Base-by-base conservation (phyloP, 1,140 invertebrate genomes). In the Drosophila insularis region DNA sequence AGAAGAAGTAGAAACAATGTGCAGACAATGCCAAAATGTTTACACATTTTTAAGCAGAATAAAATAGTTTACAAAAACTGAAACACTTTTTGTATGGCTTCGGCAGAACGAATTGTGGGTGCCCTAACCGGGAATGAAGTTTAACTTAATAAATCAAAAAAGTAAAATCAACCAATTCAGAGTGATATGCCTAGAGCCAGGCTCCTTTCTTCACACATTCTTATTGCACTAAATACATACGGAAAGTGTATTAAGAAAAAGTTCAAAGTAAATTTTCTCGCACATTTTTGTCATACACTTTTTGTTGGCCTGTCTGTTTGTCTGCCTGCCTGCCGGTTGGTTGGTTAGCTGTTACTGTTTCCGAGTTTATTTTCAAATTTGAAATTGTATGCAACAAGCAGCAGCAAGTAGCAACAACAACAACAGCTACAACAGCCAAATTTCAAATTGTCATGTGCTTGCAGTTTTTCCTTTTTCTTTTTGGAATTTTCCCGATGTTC, bases 311-410 rank as follows among this genome's bases (percentile, higher is more conserved):
- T 58, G 35, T 11, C 32, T 35, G 1, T 35, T 10, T 35, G n/a
- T n/a, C 50, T 37, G 3, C n/a, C 27, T 35, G 32, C 10, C 8
- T 35, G 32, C 10, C 10, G 4, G 43, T 8, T 13, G 8, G 2
- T 31, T 31, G 39, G 35, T 37, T 37, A 13, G 35, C 19, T 68
- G 23, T 23, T 63, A 27, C 54, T 59, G 46, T 43, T 31, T 37
- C 35, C 43, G 19, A 81, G 78, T 81, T 73, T 81, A 81, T 81
- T 78, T 81, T 81, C 54, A 78, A 82, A 74, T 74, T 78, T 74
- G 40, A 50, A 84, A 72, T 58, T 32, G 71, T 69, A 59, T 72
- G 71, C 73, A 46, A 27, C 66, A 80, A 65, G 35, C 59, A 21
- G 59, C 55, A 71, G 23, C 65, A 66, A 40, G 27, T 27, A 27